phyloP scores from a whole-genome alignment of 2,113 vertebrate species.

The Cercopithecus mona region DNA sequence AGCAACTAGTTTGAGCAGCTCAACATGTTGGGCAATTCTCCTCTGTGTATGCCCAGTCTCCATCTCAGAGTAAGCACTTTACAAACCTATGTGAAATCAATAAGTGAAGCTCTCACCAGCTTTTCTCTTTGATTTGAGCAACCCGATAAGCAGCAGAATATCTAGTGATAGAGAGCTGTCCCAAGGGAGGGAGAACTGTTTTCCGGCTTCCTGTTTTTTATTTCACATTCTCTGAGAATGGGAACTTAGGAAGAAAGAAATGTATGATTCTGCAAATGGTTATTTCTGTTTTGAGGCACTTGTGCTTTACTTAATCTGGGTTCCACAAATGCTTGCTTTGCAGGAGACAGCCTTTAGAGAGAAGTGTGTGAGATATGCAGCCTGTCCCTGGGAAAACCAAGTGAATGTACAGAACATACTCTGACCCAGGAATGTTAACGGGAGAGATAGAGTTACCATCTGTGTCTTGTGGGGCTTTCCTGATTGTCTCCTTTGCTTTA shows the following conservation, averaged over 20 bases:
- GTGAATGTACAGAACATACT: neutral
- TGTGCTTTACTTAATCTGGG: neutral
- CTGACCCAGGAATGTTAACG: neutral
- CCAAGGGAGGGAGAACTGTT: neutral
- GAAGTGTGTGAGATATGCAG: neutral
- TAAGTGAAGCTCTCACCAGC: too few relatives aligned
- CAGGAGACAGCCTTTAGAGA: neutral
- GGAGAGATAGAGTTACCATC: neutral
- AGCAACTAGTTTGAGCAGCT: neutral
- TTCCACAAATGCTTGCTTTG: neutral
- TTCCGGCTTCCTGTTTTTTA: neutral
- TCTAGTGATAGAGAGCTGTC: neutral
- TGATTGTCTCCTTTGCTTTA: neutral
- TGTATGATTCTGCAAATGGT: neutral
- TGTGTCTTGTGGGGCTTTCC: neutral
- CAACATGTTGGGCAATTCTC: neutral
- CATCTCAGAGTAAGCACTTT: neutral
- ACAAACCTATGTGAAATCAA: neutral
- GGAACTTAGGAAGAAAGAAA: neutral
- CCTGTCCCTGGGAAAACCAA: neutral
- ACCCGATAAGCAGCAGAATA: neutral
- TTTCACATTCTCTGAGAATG: slow-evolving; percentile 11
- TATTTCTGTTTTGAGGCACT: neutral
- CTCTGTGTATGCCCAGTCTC: neutral
- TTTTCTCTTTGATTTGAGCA: neutral